Base-by-base conservation (phyloP, 2,888 invertebrate species). In the Margaritifera margaritifera region DNA sequence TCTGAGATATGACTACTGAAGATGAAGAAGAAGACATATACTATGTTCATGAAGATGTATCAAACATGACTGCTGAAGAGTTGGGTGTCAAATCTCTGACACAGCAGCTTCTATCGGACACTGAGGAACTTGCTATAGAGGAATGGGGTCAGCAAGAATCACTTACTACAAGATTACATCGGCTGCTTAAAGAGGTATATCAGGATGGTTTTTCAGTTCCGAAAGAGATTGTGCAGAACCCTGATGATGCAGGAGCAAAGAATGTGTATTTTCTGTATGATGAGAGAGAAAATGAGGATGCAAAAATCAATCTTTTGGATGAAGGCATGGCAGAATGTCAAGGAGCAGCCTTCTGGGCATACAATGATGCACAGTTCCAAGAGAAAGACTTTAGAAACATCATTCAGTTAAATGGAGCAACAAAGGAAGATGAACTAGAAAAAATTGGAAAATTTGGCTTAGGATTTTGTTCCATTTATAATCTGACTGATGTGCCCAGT, bases 391-490 rank as follows among this genome's bases (percentile, higher is more conserved):
- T 87, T 61, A 63, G 75, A 24, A 85, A 83, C 66, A 85, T 87
- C 27, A 79, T 73, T 4, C 82, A 78, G 62, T 75, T 87, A 11
- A 80, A 82, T 22, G 86, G 83, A 19, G 85, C 82, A 52, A 87
- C 86, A 5, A 87, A 87, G 71, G 72, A 80, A 66, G 66, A 64
- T 6, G 74, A 82, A 25, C 55, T 55, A 22, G 79, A 82, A 8
- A 86, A 86, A 66, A 82, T 87, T 62, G 87, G 87, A 24, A 69
- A 81, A 71, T 87, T 87, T 81, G 87, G 87, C 6, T 78, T 87
- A 19, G 87, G 87, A 18, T 87, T 87, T 75, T 85, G 83, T 65
- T 77, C 84, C 42, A 84, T 87, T 18, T 87, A 87, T 71, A 87
- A 87, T 66, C 51, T 87, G 22, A 86, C 86, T 11, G 87, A 87